Evolutionary conservation across 2,797 vertebrate species (phyloP), one percentile per base, ranked within the genome.

Genomic region (Lepilemur ruficaudatus): DNA sequence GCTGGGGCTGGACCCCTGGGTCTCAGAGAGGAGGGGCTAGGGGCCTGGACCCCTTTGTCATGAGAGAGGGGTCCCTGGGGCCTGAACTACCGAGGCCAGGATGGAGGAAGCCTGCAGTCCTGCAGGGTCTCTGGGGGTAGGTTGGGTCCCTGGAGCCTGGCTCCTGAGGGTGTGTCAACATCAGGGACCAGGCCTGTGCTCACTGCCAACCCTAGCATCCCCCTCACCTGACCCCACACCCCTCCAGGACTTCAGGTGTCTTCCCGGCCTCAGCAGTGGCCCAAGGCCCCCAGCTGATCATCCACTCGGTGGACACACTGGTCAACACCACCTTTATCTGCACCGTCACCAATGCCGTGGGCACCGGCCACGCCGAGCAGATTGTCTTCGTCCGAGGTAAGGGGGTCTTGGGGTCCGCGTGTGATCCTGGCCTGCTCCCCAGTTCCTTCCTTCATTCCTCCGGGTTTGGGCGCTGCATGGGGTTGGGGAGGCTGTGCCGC

Each of bases 271-370:
- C 98, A 0, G 99, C 99, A 80, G 75, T 97, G 38, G 70, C 97
- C 80, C 94, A 32, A 6, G 98, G 98, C 0, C 97, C 99, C 7
- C 97, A 98, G 87, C 98, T 99, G 89, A 97, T 98, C 28, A 98
- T 99, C 30, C 98, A 98, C 78, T 98, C 99, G 15, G 99, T 99
- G 97, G 99, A 99, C 15, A 98, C 98, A 0, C 9, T 98, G 0
- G 98, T 99, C 83, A 99, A 99, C 96, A 99, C 98, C 88, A 99
- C 99, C 17, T 99, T 99, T 76, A 97, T 99, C 97, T 99, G 99
- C n/a, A 99, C 99, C n/a, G 99, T 98, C 87, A 98, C 91, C 57
- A 99, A 99, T 65, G 98, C 98, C 0, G 98, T 99, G 1, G 99
- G 99, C 17, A 96, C 22, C 0, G 98, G 98, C 92, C 98, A 46